Percentiles rank a stretch among this genome's conserved stretches.
phyloP scores from a whole-genome alignment of 2,888 invertebrate species.

The Cerceris ruficornis region DNA sequence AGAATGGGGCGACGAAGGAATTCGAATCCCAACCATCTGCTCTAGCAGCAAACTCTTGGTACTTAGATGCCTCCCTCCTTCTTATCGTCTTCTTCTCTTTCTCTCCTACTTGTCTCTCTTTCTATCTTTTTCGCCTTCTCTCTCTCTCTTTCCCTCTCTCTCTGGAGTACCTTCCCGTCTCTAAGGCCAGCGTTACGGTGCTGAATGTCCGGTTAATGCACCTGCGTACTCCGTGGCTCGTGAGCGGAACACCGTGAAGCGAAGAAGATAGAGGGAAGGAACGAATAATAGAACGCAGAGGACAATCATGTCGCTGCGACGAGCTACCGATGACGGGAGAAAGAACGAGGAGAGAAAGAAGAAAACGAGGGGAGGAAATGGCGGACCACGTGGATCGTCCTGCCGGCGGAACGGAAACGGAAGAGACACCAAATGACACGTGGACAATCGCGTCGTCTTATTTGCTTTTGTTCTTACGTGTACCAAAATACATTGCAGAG shows the following conservation, averaged over 20 bases:
- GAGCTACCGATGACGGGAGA: constrained; percentile 51
- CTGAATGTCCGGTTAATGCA: constrained; percentile 79
- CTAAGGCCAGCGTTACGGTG: constrained; percentile 74
- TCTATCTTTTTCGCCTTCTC: constrained; percentile 34
- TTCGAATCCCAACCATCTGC: constrained; percentile 68
- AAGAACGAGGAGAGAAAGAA: constrained; percentile 13
- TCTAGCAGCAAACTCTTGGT: constrained; percentile 60
- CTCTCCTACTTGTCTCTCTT: constrained; percentile 16
- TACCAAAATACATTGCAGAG: not conserved
- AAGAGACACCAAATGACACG: not conserved
- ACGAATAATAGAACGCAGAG: constrained; percentile 50
- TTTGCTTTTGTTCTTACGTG: not conserved
- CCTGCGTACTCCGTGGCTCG: constrained; percentile 75
- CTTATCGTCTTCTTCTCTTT: constrained; percentile 7
- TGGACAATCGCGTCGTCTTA: not conserved
- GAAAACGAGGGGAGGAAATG: constrained; percentile 32
- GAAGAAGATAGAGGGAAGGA: constrained; percentile 44
- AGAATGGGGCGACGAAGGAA: constrained; percentile 59
- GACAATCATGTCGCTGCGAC: constrained; percentile 58
- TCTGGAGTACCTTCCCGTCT: constrained; percentile 49
- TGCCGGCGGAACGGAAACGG: constrained; percentile 18
- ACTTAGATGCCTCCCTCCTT: constrained; percentile 49
- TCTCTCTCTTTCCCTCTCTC: constrained; percentile 15
- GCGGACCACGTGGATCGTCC: constrained; percentile 51
- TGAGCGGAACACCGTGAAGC: constrained; percentile 69